Conservation (phyloP, 1,140 invertebrate genomes). For the Brachionus rubens region DNA sequence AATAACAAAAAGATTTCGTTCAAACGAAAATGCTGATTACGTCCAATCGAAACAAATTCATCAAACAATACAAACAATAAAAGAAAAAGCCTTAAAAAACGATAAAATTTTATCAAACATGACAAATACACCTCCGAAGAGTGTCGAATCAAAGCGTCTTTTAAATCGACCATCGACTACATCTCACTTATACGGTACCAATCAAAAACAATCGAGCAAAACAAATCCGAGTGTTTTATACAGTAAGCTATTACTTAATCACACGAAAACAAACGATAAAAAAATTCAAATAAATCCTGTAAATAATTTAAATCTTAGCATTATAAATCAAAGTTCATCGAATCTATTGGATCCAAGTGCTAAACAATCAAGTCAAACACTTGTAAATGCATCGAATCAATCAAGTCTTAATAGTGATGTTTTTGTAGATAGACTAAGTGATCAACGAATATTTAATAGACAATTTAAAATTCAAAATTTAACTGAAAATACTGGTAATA, state of each 20-base stretch:
- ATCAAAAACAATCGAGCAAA: neutral
- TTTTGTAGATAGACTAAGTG: constrained; percentile 36
- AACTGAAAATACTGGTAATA: neutral
- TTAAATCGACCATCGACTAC: constrained; percentile 8
- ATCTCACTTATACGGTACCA: neutral
- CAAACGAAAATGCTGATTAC: constrained; percentile 4
- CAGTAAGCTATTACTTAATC: neutral
- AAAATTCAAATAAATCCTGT: neutral
- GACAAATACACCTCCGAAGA: neutral
- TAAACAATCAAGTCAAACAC: neutral
- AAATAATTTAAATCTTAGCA: constrained; percentile 15
- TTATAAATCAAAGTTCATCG: neutral
- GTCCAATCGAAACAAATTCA: neutral
- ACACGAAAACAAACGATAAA: constrained; percentile 7
- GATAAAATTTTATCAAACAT: neutral
- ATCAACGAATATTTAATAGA: constrained; percentile 42
- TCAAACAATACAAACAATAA: neutral
- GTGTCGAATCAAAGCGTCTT: neutral
- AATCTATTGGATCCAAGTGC: neutral
- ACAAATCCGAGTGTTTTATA: constrained; percentile 25
- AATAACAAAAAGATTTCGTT: constrained; percentile 22
- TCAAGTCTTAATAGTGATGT: constrained; percentile 32
- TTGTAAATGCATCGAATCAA: constrained; percentile 14
- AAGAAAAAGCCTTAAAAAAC: constrained; percentile 3
- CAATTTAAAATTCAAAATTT: constrained; percentile 40